Base-by-base conservation (phyloP, 2,797 vertebrate genomes). In the Okamejei kenojei region DNA sequence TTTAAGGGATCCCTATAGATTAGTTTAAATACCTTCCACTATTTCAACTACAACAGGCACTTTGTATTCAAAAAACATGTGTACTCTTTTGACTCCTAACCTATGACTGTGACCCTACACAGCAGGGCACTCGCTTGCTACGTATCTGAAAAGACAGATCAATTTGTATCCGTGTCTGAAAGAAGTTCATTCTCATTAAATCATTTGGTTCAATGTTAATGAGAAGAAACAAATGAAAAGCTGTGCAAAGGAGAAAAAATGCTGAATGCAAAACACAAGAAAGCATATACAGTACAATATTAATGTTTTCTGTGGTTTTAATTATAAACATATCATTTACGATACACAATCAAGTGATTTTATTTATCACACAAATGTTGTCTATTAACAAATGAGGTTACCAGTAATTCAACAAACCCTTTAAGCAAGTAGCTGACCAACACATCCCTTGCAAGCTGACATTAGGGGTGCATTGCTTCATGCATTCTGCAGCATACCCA, bases 1-100 rank as follows among this genome's bases (percentile, higher is more conserved):
- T 90, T 68, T 90, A 90, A 90, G 63, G 32, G 88, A 73, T 90
- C 88, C 88, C 88, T 38, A 71, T 32, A 68, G 88, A 90, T 71
- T 38, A 76, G 71, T 26, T 92, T 92, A 92, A 92, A 17, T 76
- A 92, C 23, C 26, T 54, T 76, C 71, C 90, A 58, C 71, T 76
- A n/a, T n/a, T 88, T 76, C 90, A 92, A 45, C 90, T 76, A 92
- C 90, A 92, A 73, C 71, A 15, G 26, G 71, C 90, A 92, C 90
- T 92, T 92, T 92, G 90, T 76, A 92, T 92, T 92, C 90, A 92
- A 45, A 38, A 76, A 58, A 58, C 71, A 73, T 68, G 65, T 92
- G 90, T 92, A 92, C 38, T 58, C 90, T 74, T 91, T 91, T 76
- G 38, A 92, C 90, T 92, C 68, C 71, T 92, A 92, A 76, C 65